Evolutionary conservation across 1,140 invertebrate genomes (phyloP), one percentile per base, ranked within the genome.

Genomic region (Tetraneura akinire): DNA sequence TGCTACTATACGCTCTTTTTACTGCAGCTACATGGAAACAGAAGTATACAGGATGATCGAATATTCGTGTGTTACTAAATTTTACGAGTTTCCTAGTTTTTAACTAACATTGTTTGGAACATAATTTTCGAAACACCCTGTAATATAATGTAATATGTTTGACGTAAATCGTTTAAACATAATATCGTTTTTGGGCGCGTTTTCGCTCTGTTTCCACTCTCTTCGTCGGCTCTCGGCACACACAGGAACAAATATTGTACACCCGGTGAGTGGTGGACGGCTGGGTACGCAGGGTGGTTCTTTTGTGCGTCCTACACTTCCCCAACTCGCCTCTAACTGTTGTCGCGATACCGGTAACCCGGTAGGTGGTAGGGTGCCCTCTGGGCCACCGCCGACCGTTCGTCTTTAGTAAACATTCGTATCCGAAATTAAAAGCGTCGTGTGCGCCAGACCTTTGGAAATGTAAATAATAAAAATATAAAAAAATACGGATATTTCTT

Each of bases 351-450:
- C 23, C 13, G 16, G 29, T 32, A 9, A 9, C 18, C 6, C 6
- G 23, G 6, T 16, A 29, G 1, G 26, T 8, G 29, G 60, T 16
- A 16, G 3, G 62, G n/a, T 64, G 62, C 62, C 66, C 37, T 47
- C 37, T 21, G 42, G 66, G 62, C 32, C 32, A 0, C 29, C 10
- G 29, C 29, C 10, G 29, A 18, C 62, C 60, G 16, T 64, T 14
- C 29, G 70, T 76, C 73, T 55, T 76, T 18, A 18, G 73, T 32
- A 76, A 76, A 76, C 73, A 76, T 76, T 32, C 53, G 53, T 37
- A 42, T 76, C 29, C 53, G 29, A 76, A 57, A 57, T 57, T 76
- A 57, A 60, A 76, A 76, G n/a, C 73, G 18, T 42, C 51, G 45
- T n/a, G 16, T 29, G 53, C 32, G 51, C 32, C 16, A 29, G 26